Evolutionary conservation across 2,113 vertebrate genomes (phyloP).

Genomic region (Aegotheles bennettii): DNA sequence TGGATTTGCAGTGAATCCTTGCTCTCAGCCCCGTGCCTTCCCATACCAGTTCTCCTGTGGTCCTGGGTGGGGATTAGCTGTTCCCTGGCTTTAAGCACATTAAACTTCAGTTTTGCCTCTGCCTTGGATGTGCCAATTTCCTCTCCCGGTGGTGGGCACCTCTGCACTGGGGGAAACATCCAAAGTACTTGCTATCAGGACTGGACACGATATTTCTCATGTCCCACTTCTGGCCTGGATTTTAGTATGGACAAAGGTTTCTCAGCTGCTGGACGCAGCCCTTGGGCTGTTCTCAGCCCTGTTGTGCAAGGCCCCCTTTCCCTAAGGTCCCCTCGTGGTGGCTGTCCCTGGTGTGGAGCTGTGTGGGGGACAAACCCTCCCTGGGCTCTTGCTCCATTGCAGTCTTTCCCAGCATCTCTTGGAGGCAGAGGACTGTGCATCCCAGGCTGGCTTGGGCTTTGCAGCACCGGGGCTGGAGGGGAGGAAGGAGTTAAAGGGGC

Average conservation of each 20-base stretch:
- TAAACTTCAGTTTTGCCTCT: conserved; percentile 54
- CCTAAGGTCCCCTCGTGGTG: no score
- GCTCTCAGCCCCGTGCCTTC: conserved; percentile 12
- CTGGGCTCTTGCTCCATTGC: background rate
- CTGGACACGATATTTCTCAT: background rate
- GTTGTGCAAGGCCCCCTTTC: background rate
- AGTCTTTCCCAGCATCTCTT: background rate
- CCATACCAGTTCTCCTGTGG: background rate
- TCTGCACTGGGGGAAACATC: background rate
- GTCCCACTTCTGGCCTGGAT: background rate
- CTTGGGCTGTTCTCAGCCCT: background rate
- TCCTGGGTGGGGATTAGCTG: conserved; percentile 21
- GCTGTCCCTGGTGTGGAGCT: background rate
- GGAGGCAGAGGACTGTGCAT: background rate
- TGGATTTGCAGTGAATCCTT: conserved; percentile 36
- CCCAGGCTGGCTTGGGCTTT: background rate
- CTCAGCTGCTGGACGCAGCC: background rate
- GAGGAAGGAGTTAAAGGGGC: conserved; percentile 59
- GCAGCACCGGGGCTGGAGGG: background rate
- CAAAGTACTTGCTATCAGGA: background rate
- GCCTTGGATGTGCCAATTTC: conserved; percentile 36
- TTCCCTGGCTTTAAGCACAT: conserved; percentile 43
- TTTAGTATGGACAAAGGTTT: background rate
- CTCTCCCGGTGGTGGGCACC: background rate
- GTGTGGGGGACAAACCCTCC: background rate